Evolutionary conservation across 2,113 vertebrate genomes (phyloP).

Genomic region (Cercocebus atys): DNA sequence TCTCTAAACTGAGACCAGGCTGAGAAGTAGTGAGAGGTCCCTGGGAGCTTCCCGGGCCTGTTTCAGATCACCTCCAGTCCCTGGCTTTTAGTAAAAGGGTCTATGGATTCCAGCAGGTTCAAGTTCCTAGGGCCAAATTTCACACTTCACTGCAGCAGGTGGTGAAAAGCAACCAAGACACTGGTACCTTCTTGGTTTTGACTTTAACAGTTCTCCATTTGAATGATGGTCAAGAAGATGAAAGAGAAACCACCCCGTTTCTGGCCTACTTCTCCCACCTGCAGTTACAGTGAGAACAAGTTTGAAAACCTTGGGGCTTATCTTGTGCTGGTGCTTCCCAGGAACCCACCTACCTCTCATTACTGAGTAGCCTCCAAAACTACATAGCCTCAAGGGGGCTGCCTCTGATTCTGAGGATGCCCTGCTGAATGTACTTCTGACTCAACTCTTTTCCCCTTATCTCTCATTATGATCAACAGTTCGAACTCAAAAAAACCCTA

Average conservation of each 20-base stretch:
- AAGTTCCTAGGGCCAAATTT: neutral
- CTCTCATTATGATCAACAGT: neutral
- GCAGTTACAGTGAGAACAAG: neutral
- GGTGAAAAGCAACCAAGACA: neutral
- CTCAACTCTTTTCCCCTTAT: neutral
- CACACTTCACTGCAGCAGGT: neutral
- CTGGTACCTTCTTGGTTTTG: neutral
- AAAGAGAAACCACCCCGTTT: neutral
- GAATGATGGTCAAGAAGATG: neutral
- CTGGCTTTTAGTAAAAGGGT: neutral
- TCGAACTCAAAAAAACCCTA: neutral
- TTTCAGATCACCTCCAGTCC: neutral
- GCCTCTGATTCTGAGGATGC: neutral
- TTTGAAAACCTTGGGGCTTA: neutral
- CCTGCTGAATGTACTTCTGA: neutral
- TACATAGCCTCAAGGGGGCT: neutral
- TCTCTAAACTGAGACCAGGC: neutral
- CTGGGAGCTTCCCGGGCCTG: neutral
- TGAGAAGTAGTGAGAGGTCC: neutral
- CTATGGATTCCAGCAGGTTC: neutral
- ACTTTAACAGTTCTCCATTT: neutral
- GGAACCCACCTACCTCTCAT: neutral
- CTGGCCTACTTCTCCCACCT: neutral
- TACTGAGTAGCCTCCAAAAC: neutral
- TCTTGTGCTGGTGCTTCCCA: neutral